A percentile compares a stretch with the other conserved stretches of the same genome.
phyloP scores from a whole-genome alignment of 2,888 invertebrate species.

The Masnerella sp. region DNA sequence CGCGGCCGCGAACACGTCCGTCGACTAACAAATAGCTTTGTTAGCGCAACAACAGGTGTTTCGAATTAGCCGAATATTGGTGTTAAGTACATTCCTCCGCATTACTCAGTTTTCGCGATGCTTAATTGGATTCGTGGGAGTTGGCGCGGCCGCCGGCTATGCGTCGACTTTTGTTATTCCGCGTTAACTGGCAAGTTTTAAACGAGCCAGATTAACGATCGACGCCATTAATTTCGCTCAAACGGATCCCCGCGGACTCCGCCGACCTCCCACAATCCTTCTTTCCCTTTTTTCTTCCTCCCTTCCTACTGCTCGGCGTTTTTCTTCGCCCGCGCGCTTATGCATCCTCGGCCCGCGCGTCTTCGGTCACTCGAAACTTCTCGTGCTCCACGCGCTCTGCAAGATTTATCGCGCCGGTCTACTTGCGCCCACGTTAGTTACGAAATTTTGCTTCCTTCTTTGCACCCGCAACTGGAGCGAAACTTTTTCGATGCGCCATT shows the following conservation, averaged over 20 bases:
- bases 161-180: constrained; percentile 12
- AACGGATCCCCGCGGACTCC: too few species aligned
- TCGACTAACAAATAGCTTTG: constrained; percentile 47
- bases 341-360: constrained; percentile 25
- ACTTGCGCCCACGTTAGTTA: constrained; percentile 51
- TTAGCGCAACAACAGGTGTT: constrained; percentile 48
- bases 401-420: constrained; percentile 55
- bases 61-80: constrained; percentile 44
- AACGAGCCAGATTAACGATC: constrained; percentile 26
- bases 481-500: constrained; percentile 50
- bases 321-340: constrained; percentile 1
- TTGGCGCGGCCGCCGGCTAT: constrained; percentile 1
- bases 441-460: constrained; percentile 46
- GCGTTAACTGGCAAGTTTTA: constrained; percentile 14
- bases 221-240: constrained; percentile 8
- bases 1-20: constrained; percentile 28
- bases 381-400: constrained; percentile 30
- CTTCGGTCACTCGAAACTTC: constrained; percentile 42
- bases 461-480: constrained; percentile 48
- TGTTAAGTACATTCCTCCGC: constrained; percentile 31
- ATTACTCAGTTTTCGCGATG: constrained; percentile 27
- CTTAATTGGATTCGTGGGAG: constrained; percentile 35
- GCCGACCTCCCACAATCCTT: background rate
- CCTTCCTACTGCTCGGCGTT: background rate
- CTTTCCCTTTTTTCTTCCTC: background rate